Conservation (phyloP, 2,797 vertebrate species). For the Propithecus deckenii region DNA sequence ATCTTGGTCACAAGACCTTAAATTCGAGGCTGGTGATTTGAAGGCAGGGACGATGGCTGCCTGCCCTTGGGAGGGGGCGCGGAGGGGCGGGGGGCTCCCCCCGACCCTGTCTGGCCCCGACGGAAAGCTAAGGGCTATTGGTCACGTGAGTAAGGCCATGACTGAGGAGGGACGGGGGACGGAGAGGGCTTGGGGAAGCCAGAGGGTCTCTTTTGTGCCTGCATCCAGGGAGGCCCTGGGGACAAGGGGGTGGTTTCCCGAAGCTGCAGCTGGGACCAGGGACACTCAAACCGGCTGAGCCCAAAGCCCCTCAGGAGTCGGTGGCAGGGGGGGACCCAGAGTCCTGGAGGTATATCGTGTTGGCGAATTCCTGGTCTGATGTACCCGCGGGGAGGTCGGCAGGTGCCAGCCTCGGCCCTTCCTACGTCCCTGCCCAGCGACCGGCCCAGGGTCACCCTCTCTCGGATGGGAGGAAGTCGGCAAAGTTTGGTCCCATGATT, state of each 20-base stretch:
- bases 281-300: conserved; percentile 48
- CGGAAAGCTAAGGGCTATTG: conserved; percentile 72
- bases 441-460: conserved; percentile 68
- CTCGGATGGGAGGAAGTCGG: conserved; percentile 77
- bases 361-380: conserved; percentile 41
- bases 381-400: neutral
- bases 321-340: neutral
- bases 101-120: neutral
- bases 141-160: conserved; percentile 76
- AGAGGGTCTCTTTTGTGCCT: conserved; percentile 68
- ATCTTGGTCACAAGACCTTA: conserved; percentile 59
- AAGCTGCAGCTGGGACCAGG: conserved; percentile 31
- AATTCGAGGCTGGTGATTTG: conserved; percentile 76
- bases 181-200: neutral
- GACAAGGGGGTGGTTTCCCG: neutral
- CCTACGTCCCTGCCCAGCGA: conserved; percentile 66
- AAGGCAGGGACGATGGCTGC: conserved; percentile 43
- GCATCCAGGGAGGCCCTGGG: neutral
- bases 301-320: neutral
- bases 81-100: neutral
- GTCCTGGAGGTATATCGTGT: conserved; percentile 79
- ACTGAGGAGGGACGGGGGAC: neutral
- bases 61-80: conserved; percentile 53
- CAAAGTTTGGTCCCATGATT: conserved; percentile 85
- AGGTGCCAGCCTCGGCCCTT: conserved; percentile 58